Conservation (phyloP, 2,888 invertebrate genomes). For the Neoaliturus tenellus region DNA sequence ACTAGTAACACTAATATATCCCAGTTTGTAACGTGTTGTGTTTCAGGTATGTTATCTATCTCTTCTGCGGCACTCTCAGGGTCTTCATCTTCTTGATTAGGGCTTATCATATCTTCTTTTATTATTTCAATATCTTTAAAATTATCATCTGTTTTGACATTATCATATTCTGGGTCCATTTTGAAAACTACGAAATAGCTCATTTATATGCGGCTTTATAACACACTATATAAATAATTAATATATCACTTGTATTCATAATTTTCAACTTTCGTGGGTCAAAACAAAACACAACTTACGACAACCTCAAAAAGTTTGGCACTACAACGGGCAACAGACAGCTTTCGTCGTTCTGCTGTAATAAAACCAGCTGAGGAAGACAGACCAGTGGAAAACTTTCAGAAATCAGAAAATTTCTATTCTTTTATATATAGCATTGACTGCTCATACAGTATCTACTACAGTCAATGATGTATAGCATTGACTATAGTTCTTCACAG, state of each 20-base stretch:
- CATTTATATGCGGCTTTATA: constrained; percentile 1
- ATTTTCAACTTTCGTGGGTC: neutral
- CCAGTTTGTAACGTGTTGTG: constrained; percentile 76
- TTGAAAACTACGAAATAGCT: constrained; percentile 49
- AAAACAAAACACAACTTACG: constrained; percentile 11
- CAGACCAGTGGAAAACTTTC: too few species aligned
- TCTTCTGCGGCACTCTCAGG: constrained; percentile 72
- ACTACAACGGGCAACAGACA: neutral
- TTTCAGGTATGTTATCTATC: constrained; percentile 78
- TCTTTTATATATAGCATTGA: too few species aligned
- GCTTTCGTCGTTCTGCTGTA: too few species aligned
- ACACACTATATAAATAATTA: neutral
- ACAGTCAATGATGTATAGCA: too few species aligned
- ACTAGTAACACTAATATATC: constrained; percentile 80
- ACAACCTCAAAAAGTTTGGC: neutral
- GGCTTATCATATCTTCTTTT: constrained; percentile 54
- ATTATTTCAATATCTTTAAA: constrained; percentile 53
- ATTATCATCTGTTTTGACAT: constrained; percentile 56
- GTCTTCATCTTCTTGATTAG: constrained; percentile 56
- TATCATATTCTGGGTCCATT: constrained; percentile 58
- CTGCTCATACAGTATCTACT: too few species aligned
- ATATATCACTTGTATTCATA: neutral
- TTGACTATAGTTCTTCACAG: too few species aligned
- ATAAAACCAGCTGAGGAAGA: too few species aligned
- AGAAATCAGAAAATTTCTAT: too few species aligned